Base-by-base conservation (phyloP, 53 echinoderm and acorn worm species). In the Temnopleurus reevesii region DNA sequence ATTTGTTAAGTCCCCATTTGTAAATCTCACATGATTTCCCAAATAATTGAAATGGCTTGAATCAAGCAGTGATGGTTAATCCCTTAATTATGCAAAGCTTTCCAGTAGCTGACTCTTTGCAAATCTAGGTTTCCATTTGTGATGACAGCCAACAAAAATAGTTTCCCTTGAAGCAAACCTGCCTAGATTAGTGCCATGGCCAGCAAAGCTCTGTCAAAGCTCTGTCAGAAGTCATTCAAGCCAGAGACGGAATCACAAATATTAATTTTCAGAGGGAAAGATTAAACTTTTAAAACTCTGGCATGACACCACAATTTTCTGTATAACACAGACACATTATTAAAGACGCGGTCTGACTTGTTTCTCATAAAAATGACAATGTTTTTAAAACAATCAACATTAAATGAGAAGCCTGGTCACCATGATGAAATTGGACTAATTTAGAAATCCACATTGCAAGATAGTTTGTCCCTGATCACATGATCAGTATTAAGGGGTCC, bases 81-180 rank as follows among this genome's bases (percentile, higher is more conserved):
- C 83, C 41, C 4, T 3, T 83, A 83, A 83, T 83, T 83, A 83
- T 83, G n/a, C 2, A 12, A 56, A 35, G 54, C 83, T 83, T 83
- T 83, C 83, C 83, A 83, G 83, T 83, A 83, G 83, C 83, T 54
- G 83, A 2, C 83, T 55, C 51, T 49, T 23, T 53, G 56, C 55
- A 83, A 83, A 83, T 83, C 54, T 83, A 83, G 83, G 54, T 83
- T 83, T 83, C 29, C 38, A 55, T 83, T 35, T 35, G 57, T 53
- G 57, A 53, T 83, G 34, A 55, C 25, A 83, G 80, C 19, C 55
- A 83, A 55, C 36, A 5, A 36, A 36, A 56, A 83, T 83, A 55
- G 55, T 55, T 55, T 21, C 83, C 54, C 54, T 53, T 83, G 56
- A 83, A 55, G 55, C 83, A 83, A 83, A 21, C 54, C 83, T 55